These are phyloP conservation scores for Carollia perspicillata DNA, from an alignment of 2,113 vertebrate species.

Conservation along the genomic window DNA sequence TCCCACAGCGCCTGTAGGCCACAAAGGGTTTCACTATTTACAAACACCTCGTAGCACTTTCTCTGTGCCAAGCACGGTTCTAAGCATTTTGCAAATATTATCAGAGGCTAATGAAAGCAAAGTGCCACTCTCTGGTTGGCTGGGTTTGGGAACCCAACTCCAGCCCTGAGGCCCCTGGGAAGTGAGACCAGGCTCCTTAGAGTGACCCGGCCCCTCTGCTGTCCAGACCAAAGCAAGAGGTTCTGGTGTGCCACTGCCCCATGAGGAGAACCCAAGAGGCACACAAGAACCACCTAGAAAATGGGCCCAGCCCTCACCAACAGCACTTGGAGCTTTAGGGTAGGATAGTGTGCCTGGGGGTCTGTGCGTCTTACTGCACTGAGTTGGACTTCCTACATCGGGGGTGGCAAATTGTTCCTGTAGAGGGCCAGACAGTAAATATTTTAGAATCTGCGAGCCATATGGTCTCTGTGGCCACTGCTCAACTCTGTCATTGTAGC, in stretches of 20 bases:
- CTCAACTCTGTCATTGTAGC: background rate
- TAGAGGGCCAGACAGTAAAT: background rate
- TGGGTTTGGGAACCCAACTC: background rate
- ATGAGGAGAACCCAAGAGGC: background rate
- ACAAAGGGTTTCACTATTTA: background rate
- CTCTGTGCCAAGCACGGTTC: background rate
- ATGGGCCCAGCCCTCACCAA: background rate
- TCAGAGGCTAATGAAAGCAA: background rate
- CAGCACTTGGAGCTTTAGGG: background rate
- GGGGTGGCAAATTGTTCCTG: background rate
- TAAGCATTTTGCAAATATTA: background rate
- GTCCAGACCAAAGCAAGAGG: background rate
- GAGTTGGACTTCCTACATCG: background rate
- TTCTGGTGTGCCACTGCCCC: too few species aligned
- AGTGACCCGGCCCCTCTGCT: too few species aligned
- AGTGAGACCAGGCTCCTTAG: background rate
- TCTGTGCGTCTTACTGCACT: background rate
- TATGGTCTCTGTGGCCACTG: background rate
- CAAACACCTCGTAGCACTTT: background rate
- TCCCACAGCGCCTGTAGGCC: background rate
- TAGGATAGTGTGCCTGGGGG: background rate
- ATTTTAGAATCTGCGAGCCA: background rate
- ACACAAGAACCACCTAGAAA: background rate
- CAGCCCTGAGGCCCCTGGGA: background rate
- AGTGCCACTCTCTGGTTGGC: background rate